Base-by-base conservation (phyloP, 2,113 vertebrate genomes). In the Colossoma macropomum region DNA sequence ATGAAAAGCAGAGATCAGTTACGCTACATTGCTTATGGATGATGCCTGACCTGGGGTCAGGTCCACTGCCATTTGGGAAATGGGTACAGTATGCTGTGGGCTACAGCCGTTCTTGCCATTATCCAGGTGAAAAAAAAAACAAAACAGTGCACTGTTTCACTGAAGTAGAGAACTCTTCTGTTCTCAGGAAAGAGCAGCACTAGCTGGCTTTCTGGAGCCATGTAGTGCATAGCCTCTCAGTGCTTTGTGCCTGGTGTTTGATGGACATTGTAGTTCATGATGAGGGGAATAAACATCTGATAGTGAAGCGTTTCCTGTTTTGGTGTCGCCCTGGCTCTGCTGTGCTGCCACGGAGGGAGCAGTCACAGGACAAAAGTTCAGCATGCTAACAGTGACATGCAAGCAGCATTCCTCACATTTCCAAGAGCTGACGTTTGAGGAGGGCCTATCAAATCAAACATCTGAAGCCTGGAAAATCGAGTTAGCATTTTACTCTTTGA, bases 271-370 rank as follows among this genome's bases (percentile, higher is more conserved):
- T 87, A 77, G 76, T 85, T 82, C 85, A 86, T 87, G 88, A 92
- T 92, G 92, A 92, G 73, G 41, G 86, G 87, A 91, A 90, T 92
- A 95, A 94, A 93, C 92, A 93, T 92, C 87, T 74, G 91, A 92
- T 92, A 90, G 91, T 86, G 84, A 92, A 91, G 88, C 11, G 27
- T 86, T 94, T 95, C 94, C 94, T 94, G 93, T 94, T 94, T 80
- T 94, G 90, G 90, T 93, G 93, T 92, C 87, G 87, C 91, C 89
- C 90, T 88, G 91, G 89, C 89, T 85, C 90, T 90, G 86, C 85
- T 81, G 76, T 87, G 89, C 91, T 89, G 90, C 86, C 89, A 88
- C 84, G 28, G 17, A 88, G 89, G 88, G 89, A 92, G 89, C 89
- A 90, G 84, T 81, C 79, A 79, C 32, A 72, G 92, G 90, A 93